Base-by-base conservation (phyloP, 2,888 invertebrate genomes). In the Trissonchulus latispiculum region DNA sequence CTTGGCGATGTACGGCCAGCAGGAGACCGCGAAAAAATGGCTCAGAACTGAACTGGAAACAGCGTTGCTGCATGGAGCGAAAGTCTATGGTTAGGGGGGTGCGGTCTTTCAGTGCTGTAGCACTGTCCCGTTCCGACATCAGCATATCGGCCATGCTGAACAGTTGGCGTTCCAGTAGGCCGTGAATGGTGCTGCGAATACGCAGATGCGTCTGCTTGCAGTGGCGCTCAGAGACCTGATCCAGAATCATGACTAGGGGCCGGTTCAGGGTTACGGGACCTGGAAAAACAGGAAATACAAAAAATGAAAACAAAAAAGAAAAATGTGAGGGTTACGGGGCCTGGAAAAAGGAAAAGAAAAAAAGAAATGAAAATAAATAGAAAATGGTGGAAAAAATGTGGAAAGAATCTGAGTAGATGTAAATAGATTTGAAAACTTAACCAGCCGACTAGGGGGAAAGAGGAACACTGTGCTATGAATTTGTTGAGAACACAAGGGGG, bases 161-260 rank as follows among this genome's bases (percentile, higher is more conserved):
- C 68, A 81, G 75, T 59, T 81, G 78, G 15, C 76, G 68, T 67
- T 81, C 80, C 59, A 81, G 75, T 1, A 81, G 76, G 64, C 77
- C 75, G 73, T 80, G 79, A 67, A 81, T 78, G 48, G 80, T 64
- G 61, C 78, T 76, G 32, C 75, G 75, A 29, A 80, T 75, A 3
- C 76, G 72, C 2, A 66, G 29, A 66, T 79, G 78, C 23, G 72
- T 71, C 8, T 23, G 31, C 0, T 37, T 29, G 2, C 76, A 75
- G 37, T 79, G 79, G 67, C 76, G 76, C 59, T 76, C 76, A 8
- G 77, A 73, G 0, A 80, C 80, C 75, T 81, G 81, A 75, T 81
- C 81, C 71, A 83, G 72, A 66, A 83, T 78, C 66, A 79, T 80
- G 70, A 83, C 81, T 62, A 82, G 78, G 35, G 82, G 83, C 28